A percentile compares a stretch with the other conserved stretches of the same genome.
Evolutionary conservation across 2,797 vertebrate species (phyloP).

Genomic region (Molothrus ater): DNA sequence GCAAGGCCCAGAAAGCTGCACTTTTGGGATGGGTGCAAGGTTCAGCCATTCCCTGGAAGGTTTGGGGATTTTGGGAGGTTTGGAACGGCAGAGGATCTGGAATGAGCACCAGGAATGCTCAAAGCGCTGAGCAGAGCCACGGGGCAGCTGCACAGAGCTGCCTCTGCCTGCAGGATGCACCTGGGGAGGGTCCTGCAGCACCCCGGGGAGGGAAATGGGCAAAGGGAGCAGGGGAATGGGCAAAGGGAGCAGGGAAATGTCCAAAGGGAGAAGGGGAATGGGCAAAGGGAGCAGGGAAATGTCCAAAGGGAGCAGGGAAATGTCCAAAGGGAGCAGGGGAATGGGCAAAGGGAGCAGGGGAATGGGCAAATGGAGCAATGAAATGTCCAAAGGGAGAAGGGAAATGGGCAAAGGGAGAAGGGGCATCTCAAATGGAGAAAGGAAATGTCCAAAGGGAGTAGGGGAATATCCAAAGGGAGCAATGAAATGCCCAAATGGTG

Average conservation of each 20-base stretch:
- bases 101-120: fast-evolving
- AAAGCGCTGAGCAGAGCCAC: background rate
- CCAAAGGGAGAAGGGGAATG: fast-evolving
- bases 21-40: background rate
- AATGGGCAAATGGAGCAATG: too few species aligned
- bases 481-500: too few species aligned
- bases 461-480: background rate
- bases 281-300: fast-evolving
- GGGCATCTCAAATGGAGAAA: background rate
- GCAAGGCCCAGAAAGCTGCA: background rate
- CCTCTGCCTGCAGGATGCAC: fast-evolving
- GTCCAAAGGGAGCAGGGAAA: background rate
- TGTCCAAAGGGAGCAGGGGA: fast-evolving
- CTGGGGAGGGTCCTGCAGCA: background rate
- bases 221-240: background rate
- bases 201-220: background rate
- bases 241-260: too few species aligned
- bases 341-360: background rate
- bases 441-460: too few species aligned
- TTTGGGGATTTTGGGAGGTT: background rate
- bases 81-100: fast-evolving
- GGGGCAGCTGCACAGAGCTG: background rate
- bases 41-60: background rate
- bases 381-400: too few species aligned
- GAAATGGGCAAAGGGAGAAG: background rate